These are phyloP conservation scores for Melanotaenia nigrans DNA, from an alignment of 2,797 vertebrate genomes.

Conservation along the genomic window DNA sequence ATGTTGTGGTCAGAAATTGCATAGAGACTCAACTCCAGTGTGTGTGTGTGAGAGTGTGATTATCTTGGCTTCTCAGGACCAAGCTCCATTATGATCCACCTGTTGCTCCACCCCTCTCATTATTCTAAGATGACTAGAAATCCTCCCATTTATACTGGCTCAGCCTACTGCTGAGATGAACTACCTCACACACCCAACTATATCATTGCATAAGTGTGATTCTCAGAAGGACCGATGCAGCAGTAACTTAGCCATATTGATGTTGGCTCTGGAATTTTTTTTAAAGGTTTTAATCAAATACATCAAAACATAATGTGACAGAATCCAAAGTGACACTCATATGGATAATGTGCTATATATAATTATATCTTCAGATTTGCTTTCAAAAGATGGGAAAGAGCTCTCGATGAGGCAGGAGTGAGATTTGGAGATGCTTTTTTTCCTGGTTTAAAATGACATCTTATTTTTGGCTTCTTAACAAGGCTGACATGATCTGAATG, in stretches of 20 bases:
- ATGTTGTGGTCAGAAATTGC: conserved; percentile 22
- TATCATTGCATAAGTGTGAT: conserved; percentile 15
- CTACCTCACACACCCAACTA: conserved; percentile 10
- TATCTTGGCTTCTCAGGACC: conserved; percentile 29
- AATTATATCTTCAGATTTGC: conserved; percentile 5
- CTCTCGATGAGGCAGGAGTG: conserved; percentile 33
- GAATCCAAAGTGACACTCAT: conserved; percentile 32
- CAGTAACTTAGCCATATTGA: conserved; percentile 26
- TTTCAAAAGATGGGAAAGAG: conserved; percentile 18
- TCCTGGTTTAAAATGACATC: conserved; percentile 62
- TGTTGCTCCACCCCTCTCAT: conserved; percentile 44
- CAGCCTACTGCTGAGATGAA: conserved; percentile 10
- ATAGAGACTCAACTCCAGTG: neutral
- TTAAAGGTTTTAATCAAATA: conserved; percentile 15
- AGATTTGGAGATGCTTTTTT: conserved; percentile 47
- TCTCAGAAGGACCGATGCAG: neutral
- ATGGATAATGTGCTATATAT: conserved; percentile 6
- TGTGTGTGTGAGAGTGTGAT: conserved; percentile 29
- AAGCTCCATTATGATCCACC: conserved; percentile 38
- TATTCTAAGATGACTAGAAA: conserved; percentile 48
- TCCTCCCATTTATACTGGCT: conserved; percentile 39
- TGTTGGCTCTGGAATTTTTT: conserved; percentile 8
- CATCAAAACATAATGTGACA: conserved; percentile 25
- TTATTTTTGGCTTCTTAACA: conserved; percentile 66
- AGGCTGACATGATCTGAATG: conserved; percentile 61